These are phyloP conservation scores for Selenia dentaria DNA, from an alignment of 2,888 invertebrate genomes.

Conservation along the genomic window DNA sequence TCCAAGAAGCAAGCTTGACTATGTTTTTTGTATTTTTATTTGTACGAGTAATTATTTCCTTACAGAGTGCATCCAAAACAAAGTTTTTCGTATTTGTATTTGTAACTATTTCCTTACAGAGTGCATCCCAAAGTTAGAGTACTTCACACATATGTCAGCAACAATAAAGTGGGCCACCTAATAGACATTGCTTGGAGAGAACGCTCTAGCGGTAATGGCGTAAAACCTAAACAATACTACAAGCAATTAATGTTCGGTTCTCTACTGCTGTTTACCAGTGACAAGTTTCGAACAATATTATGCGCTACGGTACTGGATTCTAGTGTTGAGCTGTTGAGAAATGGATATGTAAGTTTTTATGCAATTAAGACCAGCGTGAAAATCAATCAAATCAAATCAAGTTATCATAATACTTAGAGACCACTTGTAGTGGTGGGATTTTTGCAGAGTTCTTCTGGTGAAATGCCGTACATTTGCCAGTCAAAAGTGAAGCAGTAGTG, in stretches of 20 bases:
- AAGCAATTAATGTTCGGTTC: conserved; percentile 89
- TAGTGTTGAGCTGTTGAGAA: conserved; percentile 61
- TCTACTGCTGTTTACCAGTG: conserved; percentile 88
- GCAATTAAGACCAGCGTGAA: no score
- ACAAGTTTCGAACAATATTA: conserved; percentile 87
- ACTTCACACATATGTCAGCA: conserved; percentile 61
- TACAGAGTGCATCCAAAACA: no score
- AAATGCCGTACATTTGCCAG: no score
- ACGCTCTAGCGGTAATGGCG: conserved; percentile 34
- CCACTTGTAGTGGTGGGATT: no score
- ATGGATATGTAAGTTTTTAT: conserved; percentile 82
- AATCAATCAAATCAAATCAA: no score
- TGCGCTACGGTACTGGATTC: conserved; percentile 88
- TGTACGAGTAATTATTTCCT: no score
- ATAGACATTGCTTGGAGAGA: conserved; percentile 67
- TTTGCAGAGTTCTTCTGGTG: no score
- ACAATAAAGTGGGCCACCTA: conserved; percentile 70
- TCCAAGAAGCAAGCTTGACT: no score
- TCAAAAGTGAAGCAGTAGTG: no score
- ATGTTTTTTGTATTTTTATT: no score
- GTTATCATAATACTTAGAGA: no score
- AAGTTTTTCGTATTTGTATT: no score
- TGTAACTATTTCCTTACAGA: conserved; percentile 53
- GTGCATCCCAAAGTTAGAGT: conserved; percentile 77
- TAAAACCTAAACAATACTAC: conserved; percentile 50